Percentiles rank a stretch among this genome's conserved stretches.
phyloP scores from a whole-genome alignment of 2,888 invertebrate genomes.

The Nymphalis urticae region DNA sequence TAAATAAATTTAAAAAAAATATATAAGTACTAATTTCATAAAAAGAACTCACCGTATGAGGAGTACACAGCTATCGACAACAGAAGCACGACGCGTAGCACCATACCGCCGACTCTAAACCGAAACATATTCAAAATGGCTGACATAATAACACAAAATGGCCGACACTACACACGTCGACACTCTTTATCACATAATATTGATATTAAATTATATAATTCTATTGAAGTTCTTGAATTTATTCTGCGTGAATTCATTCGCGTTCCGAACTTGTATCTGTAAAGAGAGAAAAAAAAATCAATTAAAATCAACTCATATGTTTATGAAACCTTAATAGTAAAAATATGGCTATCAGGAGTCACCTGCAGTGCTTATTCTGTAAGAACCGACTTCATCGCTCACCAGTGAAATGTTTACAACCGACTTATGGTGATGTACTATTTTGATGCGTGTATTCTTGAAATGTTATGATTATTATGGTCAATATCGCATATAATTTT shows the following conservation, averaged over 20 bases:
- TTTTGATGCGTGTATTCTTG: no score
- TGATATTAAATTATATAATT: conserved; percentile 45
- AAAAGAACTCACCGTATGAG: conserved; percentile 64
- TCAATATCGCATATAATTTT: no score
- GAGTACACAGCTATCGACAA: conserved; percentile 68
- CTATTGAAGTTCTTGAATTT: conserved; percentile 45
- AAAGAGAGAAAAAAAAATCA: conserved; percentile 42
- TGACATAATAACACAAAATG: conserved; percentile 59
- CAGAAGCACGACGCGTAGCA: conserved; percentile 58
- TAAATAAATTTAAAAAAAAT: neutral
- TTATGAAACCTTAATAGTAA: neutral
- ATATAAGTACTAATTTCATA: neutral
- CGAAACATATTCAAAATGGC: conserved; percentile 62
- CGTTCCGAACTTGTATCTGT: conserved; percentile 47
- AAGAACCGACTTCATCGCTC: no score
- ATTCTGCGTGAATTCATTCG: conserved; percentile 62
- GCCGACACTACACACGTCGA: conserved; percentile 54
- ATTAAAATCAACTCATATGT: neutral
- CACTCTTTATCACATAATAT: conserved; percentile 70
- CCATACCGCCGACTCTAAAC: conserved; percentile 52
- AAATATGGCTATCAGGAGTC: neutral
- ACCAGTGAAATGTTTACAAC: no score
- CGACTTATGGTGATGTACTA: no score
- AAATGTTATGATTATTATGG: no score
- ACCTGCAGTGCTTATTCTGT: no score